Conservation (phyloP, 2,113 vertebrate species). For the Protomyctophum bolini region DNA sequence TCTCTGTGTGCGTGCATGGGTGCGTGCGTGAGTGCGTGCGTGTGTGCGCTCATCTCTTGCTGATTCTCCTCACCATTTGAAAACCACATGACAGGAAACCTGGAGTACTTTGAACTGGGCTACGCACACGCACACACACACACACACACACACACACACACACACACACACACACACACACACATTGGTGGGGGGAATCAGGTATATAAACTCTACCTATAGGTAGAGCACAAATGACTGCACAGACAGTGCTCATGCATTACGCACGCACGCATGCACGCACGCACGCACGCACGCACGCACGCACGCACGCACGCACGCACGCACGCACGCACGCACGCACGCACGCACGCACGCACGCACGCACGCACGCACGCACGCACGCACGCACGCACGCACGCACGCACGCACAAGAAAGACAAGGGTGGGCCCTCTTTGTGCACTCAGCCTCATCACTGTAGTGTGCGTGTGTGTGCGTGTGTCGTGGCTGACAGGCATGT, state of each 20-base stretch:
- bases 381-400: conserved; percentile 5
- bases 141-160: too few relatives aligned
- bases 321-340: conserved; percentile 11
- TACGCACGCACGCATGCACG: too few relatives aligned
- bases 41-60: conserved; percentile 12
- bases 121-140: too few relatives aligned
- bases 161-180: too few relatives aligned
- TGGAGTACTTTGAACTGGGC: too few relatives aligned
- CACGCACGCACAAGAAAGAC: conserved; percentile 8
- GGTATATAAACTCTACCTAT: too few relatives aligned
- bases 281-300: too few relatives aligned
- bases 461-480: conserved; percentile 39
- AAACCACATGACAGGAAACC: too few relatives aligned
- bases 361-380: not conserved
- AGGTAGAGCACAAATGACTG: too few relatives aligned
- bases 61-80: too few relatives aligned
- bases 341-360: conserved; percentile 1
- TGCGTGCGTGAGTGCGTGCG: not conserved
- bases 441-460: conserved; percentile 38
- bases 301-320: conserved; percentile 35
- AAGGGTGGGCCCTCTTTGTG: conserved; percentile 76
- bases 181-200: too few relatives aligned
- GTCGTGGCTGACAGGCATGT: conserved; percentile 93
- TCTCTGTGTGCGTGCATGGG: not conserved
- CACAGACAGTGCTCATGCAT: too few relatives aligned